Base-by-base conservation (phyloP, 2,888 invertebrate genomes). In the Cepaea hortensis region DNA sequence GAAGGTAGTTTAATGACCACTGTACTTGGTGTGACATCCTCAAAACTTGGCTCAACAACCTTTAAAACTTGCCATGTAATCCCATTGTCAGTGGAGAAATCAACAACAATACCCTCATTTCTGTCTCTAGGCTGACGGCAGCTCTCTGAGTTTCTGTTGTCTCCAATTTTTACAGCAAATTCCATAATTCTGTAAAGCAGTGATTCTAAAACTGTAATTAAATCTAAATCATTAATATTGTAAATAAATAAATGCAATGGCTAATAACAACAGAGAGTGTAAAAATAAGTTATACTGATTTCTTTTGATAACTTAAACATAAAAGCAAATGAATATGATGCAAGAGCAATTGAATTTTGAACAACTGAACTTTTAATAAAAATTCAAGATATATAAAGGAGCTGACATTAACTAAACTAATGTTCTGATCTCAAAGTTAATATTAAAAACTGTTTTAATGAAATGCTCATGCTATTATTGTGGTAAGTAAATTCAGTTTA, bases 11-110 rank as follows among this genome's bases (percentile, higher is more conserved):
- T 90, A 9, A 94, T 80, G 35, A 91, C 91, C 7, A 94, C 91
- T 55, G 92, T 89, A 80, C 92, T 91, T 35, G 91, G 90, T 35
- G 91, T 91, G n/a, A 89, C 90, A 81, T 92, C 92, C 75, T 91
- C 90, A 55, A 92, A 81, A n/a, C 89, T 87, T 65, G 93, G 93
- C 86, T 93, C 93, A 0, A 94, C 88, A 61, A 92, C 91, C 81
- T 91, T 91, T 72, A 94, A 89, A 11, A 91, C 90, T 35, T 91
- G 85, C 94, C 94, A 94, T 11, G 92, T 93, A 84, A 94, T 90
- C 61, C 94, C 94, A 89, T 93, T 93, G 87, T 94, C 92, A 0
- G 91, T 92, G 65, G 94, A 94, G 90, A 92, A 94, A 83, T 94
- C 93, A 7, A 94, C 91, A 65, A 94, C 91, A 23, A 94, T 90